Percentiles rank a stretch among this genome's conserved stretches.
Evolutionary conservation across 2,888 invertebrate species (phyloP).

Genomic region (Junonia oenone): DNA sequence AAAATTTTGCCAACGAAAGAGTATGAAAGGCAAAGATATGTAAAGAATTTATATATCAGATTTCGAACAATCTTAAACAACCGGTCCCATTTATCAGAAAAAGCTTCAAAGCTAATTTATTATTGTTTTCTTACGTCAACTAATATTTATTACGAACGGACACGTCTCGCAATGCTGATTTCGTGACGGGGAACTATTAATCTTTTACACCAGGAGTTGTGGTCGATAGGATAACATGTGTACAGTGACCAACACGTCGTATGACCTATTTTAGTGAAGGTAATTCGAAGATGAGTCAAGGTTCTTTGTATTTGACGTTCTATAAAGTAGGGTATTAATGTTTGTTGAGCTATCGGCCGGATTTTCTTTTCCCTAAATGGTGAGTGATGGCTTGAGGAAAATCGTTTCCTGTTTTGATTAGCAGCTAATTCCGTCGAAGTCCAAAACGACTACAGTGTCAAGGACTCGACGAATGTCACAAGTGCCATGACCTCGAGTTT

Average conservation of each 20-base stretch:
- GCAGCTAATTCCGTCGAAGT: not conserved
- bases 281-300: slow-evolving; percentile 1
- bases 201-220: slow-evolving; percentile 28
- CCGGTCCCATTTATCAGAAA: not conserved
- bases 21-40: no score
- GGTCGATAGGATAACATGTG: slow-evolving; percentile 19
- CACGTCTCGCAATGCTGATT: slow-evolving; percentile 25
- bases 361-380: not conserved
- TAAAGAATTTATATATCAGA: not conserved
- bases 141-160: slow-evolving; percentile 6
- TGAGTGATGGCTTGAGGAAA: not conserved
- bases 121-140: not conserved
- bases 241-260: slow-evolving; percentile 8
- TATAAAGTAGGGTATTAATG: not conserved
- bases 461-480: no score
- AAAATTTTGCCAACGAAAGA: no score
- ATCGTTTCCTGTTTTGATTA: not conserved
- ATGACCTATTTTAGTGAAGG: slow-evolving; percentile 18
- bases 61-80: not conserved
- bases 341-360: not conserved
- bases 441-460: no score
- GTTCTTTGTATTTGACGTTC: not conserved
- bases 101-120: slow-evolving; percentile 1
- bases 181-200: slow-evolving; percentile 41
- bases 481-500: no score